Percentiles rank a stretch among this genome's conserved stretches.
Conservation (phyloP, 2,113 vertebrate genomes). For the Daphoenositta chrysoptera region DNA sequence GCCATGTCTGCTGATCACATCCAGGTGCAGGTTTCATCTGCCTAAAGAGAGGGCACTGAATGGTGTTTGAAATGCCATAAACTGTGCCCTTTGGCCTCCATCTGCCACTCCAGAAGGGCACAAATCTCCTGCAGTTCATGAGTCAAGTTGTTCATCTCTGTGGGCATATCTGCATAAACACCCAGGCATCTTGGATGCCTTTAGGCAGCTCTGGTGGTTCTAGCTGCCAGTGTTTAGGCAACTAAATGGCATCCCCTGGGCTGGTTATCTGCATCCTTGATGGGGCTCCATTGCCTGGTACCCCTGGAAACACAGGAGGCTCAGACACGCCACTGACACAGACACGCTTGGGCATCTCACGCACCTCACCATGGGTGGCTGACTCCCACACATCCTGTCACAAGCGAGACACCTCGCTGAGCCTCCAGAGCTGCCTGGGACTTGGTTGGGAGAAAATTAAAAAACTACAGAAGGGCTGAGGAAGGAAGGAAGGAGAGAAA, state of each 20-base stretch:
- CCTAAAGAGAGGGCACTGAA: background rate
- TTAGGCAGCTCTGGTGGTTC: background rate
- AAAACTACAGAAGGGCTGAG: background rate
- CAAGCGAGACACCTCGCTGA: background rate
- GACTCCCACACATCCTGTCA: background rate
- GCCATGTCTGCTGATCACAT: background rate
- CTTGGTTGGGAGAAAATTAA: background rate
- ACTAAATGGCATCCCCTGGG: background rate
- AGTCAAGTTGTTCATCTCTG: background rate
- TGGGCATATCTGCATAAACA: background rate
- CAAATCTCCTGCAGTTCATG: background rate
- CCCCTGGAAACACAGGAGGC: background rate
- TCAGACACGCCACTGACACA: background rate
- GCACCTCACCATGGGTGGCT: background rate
- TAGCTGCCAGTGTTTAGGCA: background rate
- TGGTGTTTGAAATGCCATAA: background rate
- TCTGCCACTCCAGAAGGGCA: background rate
- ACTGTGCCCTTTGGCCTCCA: background rate
- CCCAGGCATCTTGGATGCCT: background rate
- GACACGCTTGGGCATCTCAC: background rate
- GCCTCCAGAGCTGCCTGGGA: background rate
- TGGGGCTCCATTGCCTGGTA: background rate
- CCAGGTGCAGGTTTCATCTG: background rate
- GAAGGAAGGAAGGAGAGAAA: background rate
- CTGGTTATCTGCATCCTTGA: background rate